Evolutionary conservation across 2,797 vertebrate species (phyloP).

Genomic region (Iguana delicatissima): DNA sequence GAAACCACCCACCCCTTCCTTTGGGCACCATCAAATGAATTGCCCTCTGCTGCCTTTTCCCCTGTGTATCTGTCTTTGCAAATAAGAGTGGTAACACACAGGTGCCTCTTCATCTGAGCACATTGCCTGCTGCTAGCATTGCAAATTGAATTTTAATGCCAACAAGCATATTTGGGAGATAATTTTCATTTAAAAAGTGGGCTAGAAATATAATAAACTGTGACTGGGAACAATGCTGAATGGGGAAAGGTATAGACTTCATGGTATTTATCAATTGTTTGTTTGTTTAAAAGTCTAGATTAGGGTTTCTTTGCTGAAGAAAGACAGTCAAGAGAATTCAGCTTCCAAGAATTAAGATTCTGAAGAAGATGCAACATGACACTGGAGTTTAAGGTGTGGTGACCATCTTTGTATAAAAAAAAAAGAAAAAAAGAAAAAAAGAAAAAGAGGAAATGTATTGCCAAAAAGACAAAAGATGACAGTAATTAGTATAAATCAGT

Average conservation of each 20-base stretch:
- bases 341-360: background rate
- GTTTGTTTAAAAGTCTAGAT: background rate
- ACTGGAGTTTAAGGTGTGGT: background rate
- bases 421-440: background rate
- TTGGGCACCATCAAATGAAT: background rate
- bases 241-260: background rate
- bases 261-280: background rate
- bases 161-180: background rate
- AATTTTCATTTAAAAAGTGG: background rate
- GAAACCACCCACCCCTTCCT: background rate
- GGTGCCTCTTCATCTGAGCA: background rate
- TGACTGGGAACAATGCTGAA: background rate
- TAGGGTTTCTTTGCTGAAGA: background rate
- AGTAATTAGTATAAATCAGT: background rate
- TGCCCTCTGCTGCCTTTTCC: background rate
- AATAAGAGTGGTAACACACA: background rate
- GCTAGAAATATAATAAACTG: background rate
- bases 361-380: background rate
- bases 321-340: background rate
- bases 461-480: background rate
- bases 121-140: background rate
- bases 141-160: background rate
- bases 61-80: background rate
- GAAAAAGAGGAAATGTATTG: background rate
- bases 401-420: background rate